Conservation (phyloP, 2,797 vertebrate species). For the Oryzias sinensis region DNA sequence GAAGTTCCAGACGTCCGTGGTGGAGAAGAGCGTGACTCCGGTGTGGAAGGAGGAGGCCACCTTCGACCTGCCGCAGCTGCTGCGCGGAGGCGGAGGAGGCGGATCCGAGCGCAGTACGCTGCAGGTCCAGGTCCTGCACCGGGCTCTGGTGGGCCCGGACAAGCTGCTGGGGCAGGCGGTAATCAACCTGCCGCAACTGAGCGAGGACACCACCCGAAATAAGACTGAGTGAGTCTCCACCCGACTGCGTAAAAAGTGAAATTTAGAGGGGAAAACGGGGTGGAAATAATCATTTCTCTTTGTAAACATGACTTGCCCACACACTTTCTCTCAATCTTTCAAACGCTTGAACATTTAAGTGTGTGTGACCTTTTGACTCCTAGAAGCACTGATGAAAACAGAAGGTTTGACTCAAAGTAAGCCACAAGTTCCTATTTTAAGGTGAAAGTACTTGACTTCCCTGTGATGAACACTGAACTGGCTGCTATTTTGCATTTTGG, state of each 20-base stretch:
- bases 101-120: conserved; percentile 70
- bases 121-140: conserved; percentile 87
- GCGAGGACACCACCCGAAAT: conserved; percentile 70
- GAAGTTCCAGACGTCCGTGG: conserved; percentile 89
- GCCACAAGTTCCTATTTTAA: neutral
- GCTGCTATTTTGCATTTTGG: neutral
- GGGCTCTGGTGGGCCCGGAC: conserved; percentile 88
- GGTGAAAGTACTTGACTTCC: neutral
- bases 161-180: conserved; percentile 89
- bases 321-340: neutral
- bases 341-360: neutral
- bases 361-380: neutral
- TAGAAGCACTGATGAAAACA: neutral
- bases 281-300: no score
- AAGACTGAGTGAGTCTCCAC: conserved; percentile 81
- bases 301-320: no score
- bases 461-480: neutral
- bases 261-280: no score
- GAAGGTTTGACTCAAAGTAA: neutral
- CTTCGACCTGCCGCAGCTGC: conserved; percentile 85
- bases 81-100: conserved; percentile 26
- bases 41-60: conserved; percentile 90
- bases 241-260: neutral
- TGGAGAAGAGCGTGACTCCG: conserved; percentile 85
- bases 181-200: conserved; percentile 81